Evolutionary conservation across 1,140 invertebrate genomes (phyloP).

Genomic region (Choristoneura fumiferana): DNA sequence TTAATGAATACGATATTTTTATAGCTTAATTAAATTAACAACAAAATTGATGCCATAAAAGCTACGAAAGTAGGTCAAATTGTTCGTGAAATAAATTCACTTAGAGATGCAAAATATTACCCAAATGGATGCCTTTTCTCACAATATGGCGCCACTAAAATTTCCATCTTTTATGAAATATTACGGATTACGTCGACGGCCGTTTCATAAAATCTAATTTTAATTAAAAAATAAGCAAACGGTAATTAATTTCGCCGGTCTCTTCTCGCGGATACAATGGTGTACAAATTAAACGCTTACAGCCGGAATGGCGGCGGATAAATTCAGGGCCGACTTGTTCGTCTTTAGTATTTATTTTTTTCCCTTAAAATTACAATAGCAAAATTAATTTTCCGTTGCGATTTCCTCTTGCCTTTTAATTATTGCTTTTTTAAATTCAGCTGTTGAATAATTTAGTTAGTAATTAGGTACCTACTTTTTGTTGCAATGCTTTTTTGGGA

Average conservation of each 20-base stretch:
- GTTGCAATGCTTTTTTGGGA: slow-evolving; percentile 15
- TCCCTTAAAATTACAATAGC: slow-evolving; percentile 35
- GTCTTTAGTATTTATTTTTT: slow-evolving; percentile 39
- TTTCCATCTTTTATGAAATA: slow-evolving; percentile 78
- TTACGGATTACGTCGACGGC: slow-evolving; percentile 63
- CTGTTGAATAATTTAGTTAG: slow-evolving; percentile 26
- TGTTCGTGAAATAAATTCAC: slow-evolving; percentile 66
- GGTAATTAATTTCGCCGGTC: slow-evolving; percentile 54
- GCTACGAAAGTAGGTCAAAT: slow-evolving; percentile 50
- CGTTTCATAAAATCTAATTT: slow-evolving; percentile 72
- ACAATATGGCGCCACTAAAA: slow-evolving; percentile 76
- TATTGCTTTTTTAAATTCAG: slow-evolving; percentile 17
- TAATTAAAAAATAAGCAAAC: slow-evolving; percentile 75
- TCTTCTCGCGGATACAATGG: slow-evolving; percentile 44
- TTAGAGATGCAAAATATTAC: slow-evolving; percentile 72
- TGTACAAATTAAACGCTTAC: slow-evolving; percentile 55
- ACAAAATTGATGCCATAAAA: slow-evolving; percentile 35
- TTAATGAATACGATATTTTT: slow-evolving; percentile 15
- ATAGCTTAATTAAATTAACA: slow-evolving; percentile 28
- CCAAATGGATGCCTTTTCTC: slow-evolving; percentile 71
- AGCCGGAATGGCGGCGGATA: slow-evolving; percentile 37
- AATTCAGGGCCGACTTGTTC: slow-evolving; percentile 32
- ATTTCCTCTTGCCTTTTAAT: slow-evolving; percentile 19
- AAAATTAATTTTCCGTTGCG: slow-evolving; percentile 29
- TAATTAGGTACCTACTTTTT: slow-evolving; percentile 11